Percentiles rank a stretch among this genome's conserved stretches.
Evolutionary conservation across 2,113 vertebrate species (phyloP).

Genomic region (Chloroceryle aenea): DNA sequence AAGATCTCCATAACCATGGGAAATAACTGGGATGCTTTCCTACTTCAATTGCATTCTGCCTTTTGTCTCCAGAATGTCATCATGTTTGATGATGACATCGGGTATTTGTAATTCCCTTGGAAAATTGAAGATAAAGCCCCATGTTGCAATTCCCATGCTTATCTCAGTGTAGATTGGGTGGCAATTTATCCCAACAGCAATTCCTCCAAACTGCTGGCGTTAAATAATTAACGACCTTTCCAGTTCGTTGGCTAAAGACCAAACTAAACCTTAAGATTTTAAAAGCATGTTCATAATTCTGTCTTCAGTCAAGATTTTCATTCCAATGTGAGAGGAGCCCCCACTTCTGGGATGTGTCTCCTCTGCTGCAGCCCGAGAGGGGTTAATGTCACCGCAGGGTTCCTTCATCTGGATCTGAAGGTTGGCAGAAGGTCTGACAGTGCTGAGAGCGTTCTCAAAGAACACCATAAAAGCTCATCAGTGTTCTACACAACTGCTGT

Average conservation of each 20-base stretch:
- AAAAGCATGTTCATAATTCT: too few species aligned
- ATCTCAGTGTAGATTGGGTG: not conserved
- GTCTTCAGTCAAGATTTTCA: not conserved
- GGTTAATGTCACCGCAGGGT: not conserved
- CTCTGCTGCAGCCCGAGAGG: not conserved
- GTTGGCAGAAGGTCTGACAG: not conserved
- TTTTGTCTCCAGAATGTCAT: not conserved
- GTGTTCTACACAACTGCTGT: not conserved
- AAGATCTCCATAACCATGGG: not conserved
- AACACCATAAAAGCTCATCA: not conserved
- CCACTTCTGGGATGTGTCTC: not conserved
- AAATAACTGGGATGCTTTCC: not conserved
- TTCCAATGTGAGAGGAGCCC: rapidly evolving
- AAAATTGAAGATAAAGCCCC: not conserved
- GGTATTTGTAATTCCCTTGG: not conserved
- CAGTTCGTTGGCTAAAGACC: not conserved
- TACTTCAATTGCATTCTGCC: not conserved
- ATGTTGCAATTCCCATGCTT: not conserved
- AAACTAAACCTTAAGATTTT: not conserved
- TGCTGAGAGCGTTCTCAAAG: not conserved
- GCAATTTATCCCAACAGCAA: not conserved
- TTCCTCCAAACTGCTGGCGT: not conserved
- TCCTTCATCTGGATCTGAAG: not conserved
- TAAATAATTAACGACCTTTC: not conserved
- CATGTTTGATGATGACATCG: not conserved